Conservation (phyloP, 2,113 vertebrate species). For the Perca fluviatilis region DNA sequence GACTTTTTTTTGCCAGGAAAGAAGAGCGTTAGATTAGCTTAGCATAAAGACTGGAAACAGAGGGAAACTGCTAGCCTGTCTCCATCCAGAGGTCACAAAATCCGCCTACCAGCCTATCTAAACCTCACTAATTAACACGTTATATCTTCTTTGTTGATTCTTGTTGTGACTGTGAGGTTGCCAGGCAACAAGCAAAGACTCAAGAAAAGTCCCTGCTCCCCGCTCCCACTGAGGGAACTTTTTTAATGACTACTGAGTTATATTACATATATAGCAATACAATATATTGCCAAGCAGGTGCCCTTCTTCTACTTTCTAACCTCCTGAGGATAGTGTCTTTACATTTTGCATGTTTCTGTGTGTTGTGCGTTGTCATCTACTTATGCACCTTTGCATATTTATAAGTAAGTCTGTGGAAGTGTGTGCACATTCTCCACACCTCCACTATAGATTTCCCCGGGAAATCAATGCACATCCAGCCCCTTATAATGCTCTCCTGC, state of each 20-base stretch:
- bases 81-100: no score
- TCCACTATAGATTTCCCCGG: constrained; percentile 28
- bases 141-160: no score
- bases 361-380: background rate
- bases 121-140: no score
- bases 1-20: no score
- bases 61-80: no score
- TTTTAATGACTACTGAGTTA: no score
- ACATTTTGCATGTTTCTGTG: background rate
- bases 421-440: constrained; percentile 23
- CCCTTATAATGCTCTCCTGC: constrained; percentile 40
- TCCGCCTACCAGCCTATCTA: no score
- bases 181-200: background rate
- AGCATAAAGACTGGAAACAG: no score
- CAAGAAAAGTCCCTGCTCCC: background rate
- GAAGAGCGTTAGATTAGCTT: no score
- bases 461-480: constrained; percentile 52
- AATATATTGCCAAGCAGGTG: background rate
- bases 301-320: background rate
- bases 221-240: background rate
- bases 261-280: background rate
- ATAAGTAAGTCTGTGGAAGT: background rate
- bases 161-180: no score
- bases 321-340: background rate
- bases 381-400: constrained; percentile 33